Base-by-base conservation (phyloP, 2,888 invertebrate species). In the Teleogryllus oceanicus region DNA sequence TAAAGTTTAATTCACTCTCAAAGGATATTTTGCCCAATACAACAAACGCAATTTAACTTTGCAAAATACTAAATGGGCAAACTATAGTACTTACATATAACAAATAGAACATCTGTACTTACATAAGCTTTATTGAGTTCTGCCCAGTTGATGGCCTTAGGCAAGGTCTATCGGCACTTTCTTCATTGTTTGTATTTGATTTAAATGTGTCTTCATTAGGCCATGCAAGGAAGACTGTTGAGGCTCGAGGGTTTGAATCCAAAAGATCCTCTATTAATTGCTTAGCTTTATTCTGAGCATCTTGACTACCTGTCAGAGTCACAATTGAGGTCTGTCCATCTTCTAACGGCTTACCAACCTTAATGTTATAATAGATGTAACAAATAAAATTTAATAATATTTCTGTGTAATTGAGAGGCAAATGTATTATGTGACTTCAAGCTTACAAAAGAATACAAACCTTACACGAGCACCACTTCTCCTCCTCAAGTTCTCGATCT, bases 401-500 rank as follows among this genome's bases (percentile, higher is more conserved):
- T 79, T 37, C 18, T 49, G 8, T 21, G 21, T 76, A 21, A 20
- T 16, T 49, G 50, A 13, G 3, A 49, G 12, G 49, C 62, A 37
- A 13, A 76, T 49, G 50, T 18, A 75, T 5, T n/a, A 87, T 86
- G 82, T 88, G 87, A 24, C 88, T 88, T 82, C 2, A 4, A 74
- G 10, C 5, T 75, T 75, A 18, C 11, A 76, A 21, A 13, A 16
- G 16, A 76, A 21, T 76, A 76, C 76, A 21, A 24, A 93, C 91
- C 85, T 92, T 91, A 97, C 92, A 84, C 90, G 91, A 0, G 95
- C 92, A 10, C 92, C 91, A 79, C 92, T n/a, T 93, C 84, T 92
- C 90, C 81, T 88, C 90, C 86, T 95, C 90, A 0, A 98, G 87
- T 83, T 96, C 94, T 83, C 91, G 91, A 98, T 96, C 87, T 0